Conservation (phyloP, 37 sponge, comb jelly and placozoan genomes). For the Spongilla lacustris region DNA sequence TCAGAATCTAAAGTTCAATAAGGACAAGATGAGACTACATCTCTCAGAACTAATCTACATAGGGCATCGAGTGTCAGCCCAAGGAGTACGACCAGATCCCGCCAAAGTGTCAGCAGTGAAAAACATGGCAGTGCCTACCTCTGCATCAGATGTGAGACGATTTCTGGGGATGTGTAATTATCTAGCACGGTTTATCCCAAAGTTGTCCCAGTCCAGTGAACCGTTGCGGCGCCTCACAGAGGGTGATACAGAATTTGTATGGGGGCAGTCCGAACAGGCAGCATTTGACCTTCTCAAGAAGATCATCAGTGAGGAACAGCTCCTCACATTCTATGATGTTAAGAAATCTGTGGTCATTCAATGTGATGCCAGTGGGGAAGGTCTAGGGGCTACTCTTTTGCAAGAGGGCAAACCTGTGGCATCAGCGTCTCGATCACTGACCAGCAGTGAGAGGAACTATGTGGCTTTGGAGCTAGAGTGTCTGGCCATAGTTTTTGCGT, state of each 20-base stretch:
- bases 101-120: constrained; percentile 19
- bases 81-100: constrained; percentile 24
- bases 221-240: constrained; percentile 25
- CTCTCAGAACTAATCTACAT: background rate
- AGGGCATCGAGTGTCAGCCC: background rate
- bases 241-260: constrained; percentile 33
- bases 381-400: constrained; percentile 21
- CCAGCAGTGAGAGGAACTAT: constrained; percentile 20
- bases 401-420: constrained; percentile 29
- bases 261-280: background rate
- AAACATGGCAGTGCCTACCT: background rate
- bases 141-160: constrained; percentile 15
- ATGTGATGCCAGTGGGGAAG: constrained; percentile 31
- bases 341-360: background rate
- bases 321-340: constrained; percentile 7
- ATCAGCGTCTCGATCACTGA: constrained; percentile 33
- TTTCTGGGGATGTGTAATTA: constrained; percentile 51
- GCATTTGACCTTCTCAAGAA: background rate
- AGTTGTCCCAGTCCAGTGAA: constrained; percentile 13
- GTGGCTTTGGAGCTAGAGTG: constrained; percentile 15
- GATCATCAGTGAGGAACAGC: background rate
- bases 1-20: constrained; percentile 1
- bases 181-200: constrained; percentile 52
- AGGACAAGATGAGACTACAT: constrained; percentile 7
- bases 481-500: constrained; percentile 20